Evolutionary conservation across 2,888 invertebrate species (phyloP).

Genomic region (Acrobasis consociella): DNA sequence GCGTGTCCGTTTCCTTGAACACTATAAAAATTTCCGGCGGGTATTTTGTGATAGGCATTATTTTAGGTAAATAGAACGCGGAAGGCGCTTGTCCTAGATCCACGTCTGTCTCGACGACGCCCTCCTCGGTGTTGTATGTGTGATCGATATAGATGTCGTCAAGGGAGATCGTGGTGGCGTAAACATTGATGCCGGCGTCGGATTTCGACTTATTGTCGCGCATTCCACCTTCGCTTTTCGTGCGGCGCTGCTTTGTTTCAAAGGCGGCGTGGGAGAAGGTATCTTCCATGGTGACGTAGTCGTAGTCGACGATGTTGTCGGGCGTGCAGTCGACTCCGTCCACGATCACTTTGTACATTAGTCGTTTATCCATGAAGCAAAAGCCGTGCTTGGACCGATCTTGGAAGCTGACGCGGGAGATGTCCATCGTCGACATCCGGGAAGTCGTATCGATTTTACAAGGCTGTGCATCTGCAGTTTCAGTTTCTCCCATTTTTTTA

Average conservation of each 20-base stretch:
- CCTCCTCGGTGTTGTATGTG: conserved; percentile 70
- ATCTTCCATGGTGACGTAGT: conserved; percentile 61
- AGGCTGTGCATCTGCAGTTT: background rate
- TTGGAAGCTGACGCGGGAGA: conserved; percentile 35
- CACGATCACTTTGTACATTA: conserved; percentile 48
- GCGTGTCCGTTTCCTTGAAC: conserved; percentile 86
- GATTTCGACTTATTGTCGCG: conserved; percentile 45
- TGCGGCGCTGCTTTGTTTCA: conserved; percentile 47
- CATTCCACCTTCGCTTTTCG: conserved; percentile 49
- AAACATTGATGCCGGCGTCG: conserved; percentile 65
- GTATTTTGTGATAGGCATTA: conserved; percentile 56
- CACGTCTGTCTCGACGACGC: conserved; percentile 45
- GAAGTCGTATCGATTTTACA: background rate
- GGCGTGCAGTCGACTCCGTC: conserved; percentile 61
- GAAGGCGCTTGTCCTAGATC: conserved; percentile 66
- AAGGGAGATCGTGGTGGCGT: conserved; percentile 75
- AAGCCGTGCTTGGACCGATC: conserved; percentile 41
- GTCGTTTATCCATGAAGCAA: conserved; percentile 59
- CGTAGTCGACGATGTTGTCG: conserved; percentile 54
- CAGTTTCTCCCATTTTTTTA: conserved; percentile 6
- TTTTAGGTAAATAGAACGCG: conserved; percentile 66
- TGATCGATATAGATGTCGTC: conserved; percentile 79
- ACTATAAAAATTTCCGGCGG: conserved; percentile 84
- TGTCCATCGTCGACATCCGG: conserved; percentile 9
- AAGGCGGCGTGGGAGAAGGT: conserved; percentile 63